These are phyloP conservation scores for Podarcis siculus DNA, from an alignment of 2,797 vertebrate species.

Conservation along the genomic window DNA sequence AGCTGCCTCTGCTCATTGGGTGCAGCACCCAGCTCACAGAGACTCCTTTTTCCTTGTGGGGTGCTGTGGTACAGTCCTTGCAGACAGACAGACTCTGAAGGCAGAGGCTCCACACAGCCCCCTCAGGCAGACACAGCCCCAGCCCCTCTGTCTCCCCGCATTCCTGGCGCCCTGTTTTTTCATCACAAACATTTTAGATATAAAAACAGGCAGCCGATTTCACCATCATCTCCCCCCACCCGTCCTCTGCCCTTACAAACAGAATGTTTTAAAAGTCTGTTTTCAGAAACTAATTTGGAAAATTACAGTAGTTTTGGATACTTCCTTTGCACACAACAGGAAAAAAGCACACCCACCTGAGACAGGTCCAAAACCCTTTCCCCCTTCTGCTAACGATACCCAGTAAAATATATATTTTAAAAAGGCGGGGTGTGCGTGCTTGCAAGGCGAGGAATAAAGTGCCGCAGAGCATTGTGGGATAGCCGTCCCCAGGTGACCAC, in stretches of 20 bases:
- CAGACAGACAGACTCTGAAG: not conserved
- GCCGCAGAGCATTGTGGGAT: constrained; percentile 18
- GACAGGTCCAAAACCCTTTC: not conserved
- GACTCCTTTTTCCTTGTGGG: not conserved
- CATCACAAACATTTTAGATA: too few species aligned
- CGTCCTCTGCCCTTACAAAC: too few species aligned
- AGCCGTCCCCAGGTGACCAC: not conserved
- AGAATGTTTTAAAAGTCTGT: not conserved
- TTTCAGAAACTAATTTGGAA: not conserved
- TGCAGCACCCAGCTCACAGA: not conserved
- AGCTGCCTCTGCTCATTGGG: not conserved
- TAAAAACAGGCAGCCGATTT: too few species aligned
- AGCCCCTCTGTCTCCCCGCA: too few species aligned
- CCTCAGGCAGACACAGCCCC: too few species aligned
- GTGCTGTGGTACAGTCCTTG: not conserved
- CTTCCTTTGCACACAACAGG: too few species aligned
- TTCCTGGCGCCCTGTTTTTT: too few species aligned
- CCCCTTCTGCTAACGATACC: not conserved
- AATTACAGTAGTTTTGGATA: too few species aligned
- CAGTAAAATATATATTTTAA: not conserved
- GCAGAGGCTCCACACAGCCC: not conserved
- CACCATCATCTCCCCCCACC: too few species aligned
- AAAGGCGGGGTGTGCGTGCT: not conserved
- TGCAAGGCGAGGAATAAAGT: not conserved
- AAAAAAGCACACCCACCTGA: not conserved